Percentiles rank a stretch among this genome's conserved stretches.
Evolutionary conservation across 1,140 invertebrate genomes (phyloP).

Genomic region (Drosophila pruinosa): DNA sequence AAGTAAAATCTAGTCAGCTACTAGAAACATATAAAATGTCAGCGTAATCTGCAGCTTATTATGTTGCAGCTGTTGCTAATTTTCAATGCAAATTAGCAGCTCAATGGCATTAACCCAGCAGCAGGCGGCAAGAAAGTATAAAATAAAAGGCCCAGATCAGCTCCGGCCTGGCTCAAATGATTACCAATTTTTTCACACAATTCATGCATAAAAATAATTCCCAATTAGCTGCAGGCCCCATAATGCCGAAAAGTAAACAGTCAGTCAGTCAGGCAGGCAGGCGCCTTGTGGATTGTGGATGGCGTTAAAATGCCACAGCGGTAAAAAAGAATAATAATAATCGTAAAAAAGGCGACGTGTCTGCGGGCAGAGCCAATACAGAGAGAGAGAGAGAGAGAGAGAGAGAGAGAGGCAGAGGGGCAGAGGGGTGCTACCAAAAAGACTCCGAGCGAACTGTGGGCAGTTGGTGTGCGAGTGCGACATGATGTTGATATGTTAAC

Average conservation of each 20-base stretch:
- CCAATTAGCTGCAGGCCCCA: conserved; percentile 70
- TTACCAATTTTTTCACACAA: conserved; percentile 79
- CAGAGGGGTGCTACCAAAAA: conserved; percentile 17
- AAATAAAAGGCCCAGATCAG: background rate
- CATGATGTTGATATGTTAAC: conserved; percentile 81
- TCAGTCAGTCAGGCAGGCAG: conserved; percentile 17
- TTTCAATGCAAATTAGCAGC: conserved; percentile 4
- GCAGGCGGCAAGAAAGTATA: conserved; percentile 28
- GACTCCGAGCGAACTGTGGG: conserved; percentile 40
- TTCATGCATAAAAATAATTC: conserved; percentile 81
- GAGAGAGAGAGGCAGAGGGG: background rate
- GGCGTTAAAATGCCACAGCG: conserved; percentile 66
- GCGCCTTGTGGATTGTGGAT: conserved; percentile 49
- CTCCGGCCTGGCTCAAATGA: conserved; percentile 52
- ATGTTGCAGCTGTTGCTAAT: background rate
- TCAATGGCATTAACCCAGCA: conserved; percentile 27
- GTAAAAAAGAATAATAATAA: conserved; percentile 76
- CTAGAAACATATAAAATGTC: background rate
- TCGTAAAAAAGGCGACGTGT: conserved; percentile 61
- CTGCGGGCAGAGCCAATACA: background rate
- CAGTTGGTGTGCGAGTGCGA: conserved; percentile 64
- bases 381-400: conserved; percentile 24
- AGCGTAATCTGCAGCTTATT: background rate
- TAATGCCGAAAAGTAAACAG: conserved; percentile 42
- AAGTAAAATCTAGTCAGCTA: background rate